Percentiles rank a stretch among this genome's conserved stretches.
Evolutionary conservation across 2,888 invertebrate genomes (phyloP).

Genomic region (Ceriagrion tenellum): DNA sequence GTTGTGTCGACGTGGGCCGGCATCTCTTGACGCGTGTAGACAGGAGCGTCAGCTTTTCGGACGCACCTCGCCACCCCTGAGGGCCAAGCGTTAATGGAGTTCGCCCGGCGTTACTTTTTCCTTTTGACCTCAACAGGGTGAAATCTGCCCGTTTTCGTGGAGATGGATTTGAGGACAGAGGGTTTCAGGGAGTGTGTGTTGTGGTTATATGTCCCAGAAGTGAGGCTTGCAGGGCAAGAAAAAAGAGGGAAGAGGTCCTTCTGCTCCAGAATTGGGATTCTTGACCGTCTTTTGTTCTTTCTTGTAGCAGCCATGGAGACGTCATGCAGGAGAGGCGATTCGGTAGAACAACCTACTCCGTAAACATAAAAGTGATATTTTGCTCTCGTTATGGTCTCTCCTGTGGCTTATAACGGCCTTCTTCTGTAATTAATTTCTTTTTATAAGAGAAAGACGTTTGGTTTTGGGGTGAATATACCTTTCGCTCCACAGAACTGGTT

Average conservation of each 20-base stretch:
- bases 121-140: not conserved
- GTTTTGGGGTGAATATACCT: too few relatives aligned
- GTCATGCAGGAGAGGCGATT: too few relatives aligned
- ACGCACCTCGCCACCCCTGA: not conserved
- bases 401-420: too few relatives aligned
- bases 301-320: too few relatives aligned
- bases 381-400: too few relatives aligned
- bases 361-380: too few relatives aligned
- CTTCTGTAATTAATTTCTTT: too few relatives aligned
- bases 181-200: not conserved
- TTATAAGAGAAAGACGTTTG: too few relatives aligned
- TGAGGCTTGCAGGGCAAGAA: not conserved
- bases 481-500: too few relatives aligned
- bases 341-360: too few relatives aligned
- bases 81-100: not conserved
- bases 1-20: not conserved
- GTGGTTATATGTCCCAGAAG: not conserved
- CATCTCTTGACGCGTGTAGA: not conserved
- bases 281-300: not conserved
- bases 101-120: not conserved
- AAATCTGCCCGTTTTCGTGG: not conserved
- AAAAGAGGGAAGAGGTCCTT: not conserved
- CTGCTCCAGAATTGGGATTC: not conserved
- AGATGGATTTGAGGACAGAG: not conserved
- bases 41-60: not conserved